Evolutionary conservation across 1,140 invertebrate genomes (phyloP).

Genomic region (Brachystomella parvula): DNA sequence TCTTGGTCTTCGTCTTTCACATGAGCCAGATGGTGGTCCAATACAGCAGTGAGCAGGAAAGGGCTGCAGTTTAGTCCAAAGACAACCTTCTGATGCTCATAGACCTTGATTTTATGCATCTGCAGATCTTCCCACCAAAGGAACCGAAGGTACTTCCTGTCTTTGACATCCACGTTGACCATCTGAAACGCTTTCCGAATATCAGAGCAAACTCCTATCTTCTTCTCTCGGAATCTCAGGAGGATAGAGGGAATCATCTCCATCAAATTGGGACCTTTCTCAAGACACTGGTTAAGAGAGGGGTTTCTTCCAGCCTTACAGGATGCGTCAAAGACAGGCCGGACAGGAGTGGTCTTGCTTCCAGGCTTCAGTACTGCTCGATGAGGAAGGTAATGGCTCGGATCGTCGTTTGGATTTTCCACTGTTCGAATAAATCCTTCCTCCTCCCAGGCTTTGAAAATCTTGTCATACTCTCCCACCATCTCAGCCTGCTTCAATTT

Average conservation of each 20-base stretch:
- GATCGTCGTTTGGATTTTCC: conserved; percentile 25
- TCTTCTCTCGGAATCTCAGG: conserved; percentile 41
- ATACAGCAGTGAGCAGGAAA: conserved; percentile 25
- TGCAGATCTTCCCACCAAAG: conserved; percentile 24
- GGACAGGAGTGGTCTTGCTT: conserved; percentile 38
- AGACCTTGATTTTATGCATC: conserved; percentile 8
- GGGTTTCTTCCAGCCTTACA: conserved; percentile 32
- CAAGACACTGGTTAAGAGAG: conserved; percentile 42
- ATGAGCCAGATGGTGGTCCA: conserved; percentile 16
- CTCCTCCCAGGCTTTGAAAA: conserved; percentile 40
- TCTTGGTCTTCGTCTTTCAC: not conserved
- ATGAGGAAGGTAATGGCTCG: conserved; percentile 39
- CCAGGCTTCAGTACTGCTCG: conserved; percentile 38
- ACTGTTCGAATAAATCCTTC: conserved; percentile 39
- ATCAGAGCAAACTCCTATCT: conserved; percentile 42
- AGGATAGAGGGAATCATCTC: conserved; percentile 42
- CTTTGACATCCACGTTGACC: conserved; percentile 37
- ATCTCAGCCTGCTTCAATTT: conserved; percentile 36
- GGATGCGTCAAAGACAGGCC: conserved; percentile 41
- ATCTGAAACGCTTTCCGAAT: conserved; percentile 45
- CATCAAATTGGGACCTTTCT: conserved; percentile 43
- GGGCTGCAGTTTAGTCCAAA: conserved; percentile 32
- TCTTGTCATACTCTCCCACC: conserved; percentile 39
- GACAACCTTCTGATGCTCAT: conserved; percentile 25
- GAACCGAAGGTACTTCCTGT: conserved; percentile 35